Evolutionary conservation across 2,797 vertebrate genomes (phyloP).

Genomic region (Prionace glauca): DNA sequence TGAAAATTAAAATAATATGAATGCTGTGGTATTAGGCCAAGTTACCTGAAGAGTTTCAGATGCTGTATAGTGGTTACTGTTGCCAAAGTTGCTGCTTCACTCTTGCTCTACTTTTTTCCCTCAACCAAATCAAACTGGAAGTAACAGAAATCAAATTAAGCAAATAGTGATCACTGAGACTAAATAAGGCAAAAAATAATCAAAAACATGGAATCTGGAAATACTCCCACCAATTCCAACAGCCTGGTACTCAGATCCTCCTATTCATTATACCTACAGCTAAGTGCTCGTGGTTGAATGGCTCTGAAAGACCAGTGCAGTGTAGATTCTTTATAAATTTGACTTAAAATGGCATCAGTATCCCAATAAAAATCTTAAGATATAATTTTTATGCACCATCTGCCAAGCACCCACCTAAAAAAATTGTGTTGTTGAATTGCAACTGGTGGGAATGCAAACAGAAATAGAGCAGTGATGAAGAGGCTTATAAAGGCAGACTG

Average conservation of each 20-base stretch:
- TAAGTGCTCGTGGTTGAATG: neutral
- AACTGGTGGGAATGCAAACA: too few relatives aligned
- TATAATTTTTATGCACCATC: neutral
- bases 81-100: neutral
- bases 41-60: neutral
- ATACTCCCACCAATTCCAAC: neutral
- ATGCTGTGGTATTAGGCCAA: neutral
- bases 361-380: neutral
- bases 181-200: too few relatives aligned
- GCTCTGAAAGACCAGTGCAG: neutral
- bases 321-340: neutral
- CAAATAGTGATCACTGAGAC: too few relatives aligned
- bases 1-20: neutral
- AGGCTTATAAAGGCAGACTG: too few relatives aligned
- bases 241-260: neutral
- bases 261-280: neutral
- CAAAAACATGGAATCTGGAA: neutral
- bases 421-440: too few relatives aligned
- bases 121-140: too few relatives aligned
- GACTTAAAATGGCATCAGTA: neutral
- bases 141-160: too few relatives aligned
- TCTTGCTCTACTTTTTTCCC: neutral
- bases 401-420: neutral
- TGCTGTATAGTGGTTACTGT: neutral
- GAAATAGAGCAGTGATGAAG: too few relatives aligned